These are phyloP conservation scores for Cuniculus paca DNA, from an alignment of 2,797 vertebrate genomes.

Conservation along the genomic window DNA sequence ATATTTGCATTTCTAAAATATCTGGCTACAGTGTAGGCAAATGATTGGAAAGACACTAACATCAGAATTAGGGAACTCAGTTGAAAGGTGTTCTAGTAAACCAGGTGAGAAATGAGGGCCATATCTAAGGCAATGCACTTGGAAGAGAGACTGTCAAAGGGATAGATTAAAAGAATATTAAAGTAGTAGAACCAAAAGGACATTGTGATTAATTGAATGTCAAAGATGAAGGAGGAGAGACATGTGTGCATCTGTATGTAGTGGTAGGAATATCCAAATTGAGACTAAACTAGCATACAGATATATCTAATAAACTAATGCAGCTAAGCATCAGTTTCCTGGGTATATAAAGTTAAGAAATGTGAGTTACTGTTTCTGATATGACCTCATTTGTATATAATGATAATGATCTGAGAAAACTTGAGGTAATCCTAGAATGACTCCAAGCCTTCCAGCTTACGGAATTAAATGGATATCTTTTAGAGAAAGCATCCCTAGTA, in stretches of 20 bases:
- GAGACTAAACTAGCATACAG: neutral
- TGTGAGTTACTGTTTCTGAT: neutral
- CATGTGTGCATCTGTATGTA: neutral
- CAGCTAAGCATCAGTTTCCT: neutral
- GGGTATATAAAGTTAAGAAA: neutral
- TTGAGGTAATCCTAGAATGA: neutral
- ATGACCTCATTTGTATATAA: neutral
- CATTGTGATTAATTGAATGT: slow-evolving; percentile 9
- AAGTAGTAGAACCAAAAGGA: slow-evolving; percentile 39
- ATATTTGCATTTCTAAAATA: slow-evolving; percentile 28
- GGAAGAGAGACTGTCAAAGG: neutral
- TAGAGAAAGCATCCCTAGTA: neutral
- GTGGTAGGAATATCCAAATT: neutral
- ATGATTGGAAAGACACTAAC: slow-evolving; percentile 9
- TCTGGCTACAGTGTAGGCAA: neutral
- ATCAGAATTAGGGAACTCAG: neutral
- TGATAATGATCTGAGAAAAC: slow-evolving; percentile 1
- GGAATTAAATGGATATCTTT: neutral
- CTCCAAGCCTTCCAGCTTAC: slow-evolving; percentile 11
- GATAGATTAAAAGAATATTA: slow-evolving; percentile 24
- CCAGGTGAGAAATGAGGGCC: neutral
- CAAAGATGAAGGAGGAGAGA: neutral
- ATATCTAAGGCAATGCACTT: neutral
- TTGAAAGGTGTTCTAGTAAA: slow-evolving; percentile 12
- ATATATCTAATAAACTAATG: slow-evolving; percentile 33